Percentiles rank a stretch among this genome's conserved stretches.
phyloP scores from a whole-genome alignment of 2,888 invertebrate genomes.

The Cephus sareptanus region DNA sequence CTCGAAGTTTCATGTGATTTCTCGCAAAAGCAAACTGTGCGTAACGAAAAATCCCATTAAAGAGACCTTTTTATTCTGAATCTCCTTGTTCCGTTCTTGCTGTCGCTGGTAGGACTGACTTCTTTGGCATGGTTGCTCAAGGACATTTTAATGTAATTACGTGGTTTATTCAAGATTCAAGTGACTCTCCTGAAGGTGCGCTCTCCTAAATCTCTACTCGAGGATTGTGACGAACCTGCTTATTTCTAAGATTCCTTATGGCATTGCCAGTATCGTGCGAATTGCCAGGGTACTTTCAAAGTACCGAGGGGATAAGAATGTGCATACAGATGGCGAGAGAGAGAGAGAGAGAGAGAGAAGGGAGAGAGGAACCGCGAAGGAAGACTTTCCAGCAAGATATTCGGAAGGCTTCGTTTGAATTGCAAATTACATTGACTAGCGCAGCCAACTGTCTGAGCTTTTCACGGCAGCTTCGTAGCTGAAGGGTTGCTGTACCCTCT shows the following conservation, averaged over 20 bases:
- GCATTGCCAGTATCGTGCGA: not conserved
- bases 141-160: not conserved
- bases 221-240: not conserved
- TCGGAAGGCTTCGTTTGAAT: conserved; percentile 37
- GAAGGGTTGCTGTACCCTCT: not conserved
- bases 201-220: not conserved
- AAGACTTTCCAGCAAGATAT: not conserved
- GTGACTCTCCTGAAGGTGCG: not conserved
- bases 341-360: too few relatives aligned
- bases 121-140: not conserved
- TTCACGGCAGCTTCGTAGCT: conserved; percentile 11
- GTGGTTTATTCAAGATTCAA: not conserved
- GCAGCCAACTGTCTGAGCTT: conserved; percentile 29
- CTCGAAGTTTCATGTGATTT: not conserved
- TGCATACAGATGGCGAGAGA: too few relatives aligned
- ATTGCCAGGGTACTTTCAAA: not conserved
- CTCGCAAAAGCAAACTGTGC: not conserved
- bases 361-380: not conserved
- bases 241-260: not conserved
- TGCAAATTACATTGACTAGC: conserved; percentile 35
- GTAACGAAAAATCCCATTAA: not conserved
- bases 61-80: not conserved
- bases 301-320: not conserved
- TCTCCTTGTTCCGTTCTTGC: not conserved
- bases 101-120: not conserved